Conservation (phyloP, 2,888 invertebrate species). For the Ashinkailepas kermadecensis region DNA sequence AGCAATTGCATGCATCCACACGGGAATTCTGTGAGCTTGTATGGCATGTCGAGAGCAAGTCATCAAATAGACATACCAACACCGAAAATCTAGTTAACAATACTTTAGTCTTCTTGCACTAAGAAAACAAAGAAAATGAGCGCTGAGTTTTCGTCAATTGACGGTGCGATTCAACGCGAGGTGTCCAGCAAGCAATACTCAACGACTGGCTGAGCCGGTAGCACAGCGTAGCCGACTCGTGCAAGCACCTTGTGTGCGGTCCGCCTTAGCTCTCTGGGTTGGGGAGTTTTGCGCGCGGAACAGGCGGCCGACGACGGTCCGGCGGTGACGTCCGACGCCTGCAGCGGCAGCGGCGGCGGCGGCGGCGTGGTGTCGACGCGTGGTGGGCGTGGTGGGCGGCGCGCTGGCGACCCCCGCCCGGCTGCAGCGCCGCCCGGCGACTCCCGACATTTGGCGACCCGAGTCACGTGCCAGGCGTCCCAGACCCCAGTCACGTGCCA, state of each 20-base stretch:
- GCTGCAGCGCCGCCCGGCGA: not conserved
- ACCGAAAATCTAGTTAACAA: no score
- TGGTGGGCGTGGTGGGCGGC: not conserved
- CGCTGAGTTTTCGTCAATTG: no score
- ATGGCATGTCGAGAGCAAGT: no score
- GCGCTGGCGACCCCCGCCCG: not conserved
- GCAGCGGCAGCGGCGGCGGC: not conserved
- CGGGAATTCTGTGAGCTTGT: no score
- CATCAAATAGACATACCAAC: no score
- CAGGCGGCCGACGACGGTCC: not conserved
- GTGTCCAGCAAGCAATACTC: no score
- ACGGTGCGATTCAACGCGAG: no score
- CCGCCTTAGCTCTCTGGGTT: constrained; percentile 11
- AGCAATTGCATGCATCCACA: no score
- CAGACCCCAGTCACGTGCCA: no score
- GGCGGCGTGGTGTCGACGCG: not conserved
- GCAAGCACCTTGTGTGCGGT: not conserved
- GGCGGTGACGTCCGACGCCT: not conserved
- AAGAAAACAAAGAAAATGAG: no score
- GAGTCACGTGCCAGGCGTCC: not conserved
- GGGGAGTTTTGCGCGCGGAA: not conserved
- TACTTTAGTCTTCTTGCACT: no score
- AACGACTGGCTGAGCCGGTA: no score
- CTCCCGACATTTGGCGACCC: not conserved
- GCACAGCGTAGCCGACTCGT: not conserved